Conservation (phyloP, 1,140 invertebrate species). For the Berghia stephanieae region DNA sequence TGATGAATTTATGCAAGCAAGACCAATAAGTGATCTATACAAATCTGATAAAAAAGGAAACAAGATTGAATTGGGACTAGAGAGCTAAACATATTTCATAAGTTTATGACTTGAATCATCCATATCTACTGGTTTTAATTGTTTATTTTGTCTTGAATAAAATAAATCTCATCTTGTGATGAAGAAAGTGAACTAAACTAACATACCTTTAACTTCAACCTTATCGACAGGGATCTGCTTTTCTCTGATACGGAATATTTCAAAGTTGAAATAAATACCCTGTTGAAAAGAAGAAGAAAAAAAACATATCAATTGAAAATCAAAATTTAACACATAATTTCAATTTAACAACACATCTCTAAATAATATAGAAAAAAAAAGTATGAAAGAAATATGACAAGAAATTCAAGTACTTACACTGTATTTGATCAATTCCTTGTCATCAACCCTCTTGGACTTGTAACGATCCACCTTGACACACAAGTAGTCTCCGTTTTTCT, state of each 20-base stretch:
- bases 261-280: constrained; percentile 99
- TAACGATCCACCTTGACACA: constrained; percentile 99
- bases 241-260: constrained; percentile 94
- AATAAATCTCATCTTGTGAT: no score
- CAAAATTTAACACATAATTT: neutral
- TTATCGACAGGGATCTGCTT: constrained; percentile 98
- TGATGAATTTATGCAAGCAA: no score
- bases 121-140: neutral
- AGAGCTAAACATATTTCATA: no score
- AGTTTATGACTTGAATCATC: neutral
- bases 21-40: no score
- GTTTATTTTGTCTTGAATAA: neutral
- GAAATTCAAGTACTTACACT: constrained; percentile 72
- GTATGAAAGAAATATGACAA: neutral
- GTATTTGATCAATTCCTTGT: constrained; percentile 82
- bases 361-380: neutral
- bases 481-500: constrained; percentile 96
- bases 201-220: constrained; percentile 81
- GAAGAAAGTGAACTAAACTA: neutral
- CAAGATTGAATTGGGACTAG: no score
- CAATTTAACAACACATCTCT: neutral
- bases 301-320: neutral
- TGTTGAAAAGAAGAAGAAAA: constrained; percentile 62
- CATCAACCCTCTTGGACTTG: constrained; percentile 90
- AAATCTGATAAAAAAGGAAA: no score